These are phyloP conservation scores for Adoxophyes honmai DNA, from an alignment of 1,140 invertebrate genomes.

Conservation along the genomic window DNA sequence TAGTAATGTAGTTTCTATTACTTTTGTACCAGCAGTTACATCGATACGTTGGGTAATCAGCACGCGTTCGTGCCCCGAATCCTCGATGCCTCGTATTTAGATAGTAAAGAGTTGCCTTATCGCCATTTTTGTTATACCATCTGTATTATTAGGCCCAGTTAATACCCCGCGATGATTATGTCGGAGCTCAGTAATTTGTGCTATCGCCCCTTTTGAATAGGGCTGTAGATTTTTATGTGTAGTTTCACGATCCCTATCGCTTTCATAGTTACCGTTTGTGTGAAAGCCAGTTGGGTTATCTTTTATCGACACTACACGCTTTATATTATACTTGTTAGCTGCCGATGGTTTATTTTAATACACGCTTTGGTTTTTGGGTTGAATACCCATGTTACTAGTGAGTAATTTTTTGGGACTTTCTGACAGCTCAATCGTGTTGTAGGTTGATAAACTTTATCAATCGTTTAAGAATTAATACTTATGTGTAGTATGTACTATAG, in stretches of 20 bases:
- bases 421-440: no score
- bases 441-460: no score
- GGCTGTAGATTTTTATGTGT: conserved; percentile 61
- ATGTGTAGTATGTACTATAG: no score
- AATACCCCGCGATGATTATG: conserved; percentile 34
- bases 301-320: conserved; percentile 33
- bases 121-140: conserved; percentile 35
- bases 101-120: conserved; percentile 28
- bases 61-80: conserved; percentile 32
- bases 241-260: conserved; percentile 56
- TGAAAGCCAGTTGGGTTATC: conserved; percentile 53
- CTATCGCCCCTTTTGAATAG: conserved; percentile 49
- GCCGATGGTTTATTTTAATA: no score
- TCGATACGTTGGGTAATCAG: conserved; percentile 30
- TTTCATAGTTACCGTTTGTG: conserved; percentile 55
- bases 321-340: not conserved
- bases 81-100: conserved; percentile 22
- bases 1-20: conserved; percentile 25
- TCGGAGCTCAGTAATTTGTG: conserved; percentile 43
- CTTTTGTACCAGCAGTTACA: conserved; percentile 25
- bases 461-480: no score
- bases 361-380: no score
- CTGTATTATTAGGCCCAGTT: conserved; percentile 28
- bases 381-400: no score
- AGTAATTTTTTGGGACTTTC: no score